Conservation (phyloP, 1,140 invertebrate genomes). For the Eulimnadia texana region DNA sequence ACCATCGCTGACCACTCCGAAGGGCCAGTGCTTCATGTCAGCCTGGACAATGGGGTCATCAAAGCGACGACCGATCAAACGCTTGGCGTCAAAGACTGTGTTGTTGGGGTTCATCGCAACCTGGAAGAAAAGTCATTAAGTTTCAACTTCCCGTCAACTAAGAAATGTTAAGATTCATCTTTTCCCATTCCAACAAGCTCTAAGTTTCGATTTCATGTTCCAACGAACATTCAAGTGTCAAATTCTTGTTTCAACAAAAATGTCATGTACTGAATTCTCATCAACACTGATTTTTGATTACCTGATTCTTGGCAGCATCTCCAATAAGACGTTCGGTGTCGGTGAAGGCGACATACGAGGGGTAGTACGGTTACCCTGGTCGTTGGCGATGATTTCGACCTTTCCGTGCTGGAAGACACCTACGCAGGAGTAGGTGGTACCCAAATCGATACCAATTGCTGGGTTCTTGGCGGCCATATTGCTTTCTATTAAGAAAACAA, state of each 20-base stretch:
- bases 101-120: slow-evolving; percentile 88
- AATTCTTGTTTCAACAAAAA: too few relatives aligned
- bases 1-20: slow-evolving; percentile 47
- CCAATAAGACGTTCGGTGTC: slow-evolving; percentile 93
- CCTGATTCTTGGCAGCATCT: slow-evolving; percentile 92
- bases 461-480: slow-evolving; percentile 21
- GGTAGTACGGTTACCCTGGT: slow-evolving; percentile 96
- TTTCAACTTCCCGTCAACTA: too few relatives aligned
- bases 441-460: slow-evolving; percentile 73
- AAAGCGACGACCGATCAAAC: slow-evolving; percentile 56
- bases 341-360: slow-evolving; percentile 93
- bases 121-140: too few relatives aligned
- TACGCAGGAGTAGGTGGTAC: slow-evolving; percentile 26
- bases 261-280: too few relatives aligned
- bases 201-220: too few relatives aligned
- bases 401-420: slow-evolving; percentile 56
- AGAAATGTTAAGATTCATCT: too few relatives aligned
- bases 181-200: too few relatives aligned
- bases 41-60: slow-evolving; percentile 57
- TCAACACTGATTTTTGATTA: too few relatives aligned
- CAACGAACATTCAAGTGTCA: too few relatives aligned
- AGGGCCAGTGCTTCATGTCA: slow-evolving; percentile 68
- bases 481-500: too few relatives aligned
- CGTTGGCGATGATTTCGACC: slow-evolving; percentile 95
- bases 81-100: slow-evolving; percentile 85